Conservation (phyloP, 2,113 vertebrate genomes). For the Loxodonta africana region DNA sequence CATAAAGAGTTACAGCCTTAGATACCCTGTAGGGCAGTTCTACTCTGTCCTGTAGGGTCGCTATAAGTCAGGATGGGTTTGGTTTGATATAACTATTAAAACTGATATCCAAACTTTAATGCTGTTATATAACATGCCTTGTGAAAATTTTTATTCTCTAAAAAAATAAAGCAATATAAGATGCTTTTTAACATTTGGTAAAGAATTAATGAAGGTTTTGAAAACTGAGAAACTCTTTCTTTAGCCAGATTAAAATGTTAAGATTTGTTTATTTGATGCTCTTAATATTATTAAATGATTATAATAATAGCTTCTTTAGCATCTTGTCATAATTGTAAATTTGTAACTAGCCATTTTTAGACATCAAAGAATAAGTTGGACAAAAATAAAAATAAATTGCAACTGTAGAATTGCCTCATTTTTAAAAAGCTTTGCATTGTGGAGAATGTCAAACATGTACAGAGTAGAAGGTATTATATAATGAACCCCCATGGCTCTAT, state of each 20-base stretch:
- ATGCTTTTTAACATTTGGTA: neutral
- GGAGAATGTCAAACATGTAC: neutral
- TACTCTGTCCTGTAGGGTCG: too few relatives aligned
- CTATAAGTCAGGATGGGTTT: too few relatives aligned
- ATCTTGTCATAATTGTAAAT: neutral
- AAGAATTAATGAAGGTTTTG: slow-evolving; percentile 51
- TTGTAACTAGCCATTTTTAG: slow-evolving; percentile 45
- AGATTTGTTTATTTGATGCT: neutral
- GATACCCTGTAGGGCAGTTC: too few relatives aligned
- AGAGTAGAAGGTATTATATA: neutral
- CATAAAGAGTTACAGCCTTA: too few relatives aligned
- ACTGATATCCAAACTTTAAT: slow-evolving; percentile 23
- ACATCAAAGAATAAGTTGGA: slow-evolving; percentile 8
- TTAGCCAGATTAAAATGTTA: slow-evolving; percentile 11
- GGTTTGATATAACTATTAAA: neutral
- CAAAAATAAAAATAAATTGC: slow-evolving; percentile 1
- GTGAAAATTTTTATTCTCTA: slow-evolving; percentile 53
- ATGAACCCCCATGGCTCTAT: neutral
- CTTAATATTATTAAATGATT: neutral
- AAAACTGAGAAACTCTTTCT: slow-evolving; percentile 42
- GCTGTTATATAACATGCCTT: neutral
- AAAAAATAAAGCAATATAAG: neutral
- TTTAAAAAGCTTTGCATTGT: neutral
- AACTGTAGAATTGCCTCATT: neutral
- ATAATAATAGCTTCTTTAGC: neutral